Evolutionary conservation across 2,888 invertebrate genomes (phyloP).

Genomic region (Epinotia demarniana): DNA sequence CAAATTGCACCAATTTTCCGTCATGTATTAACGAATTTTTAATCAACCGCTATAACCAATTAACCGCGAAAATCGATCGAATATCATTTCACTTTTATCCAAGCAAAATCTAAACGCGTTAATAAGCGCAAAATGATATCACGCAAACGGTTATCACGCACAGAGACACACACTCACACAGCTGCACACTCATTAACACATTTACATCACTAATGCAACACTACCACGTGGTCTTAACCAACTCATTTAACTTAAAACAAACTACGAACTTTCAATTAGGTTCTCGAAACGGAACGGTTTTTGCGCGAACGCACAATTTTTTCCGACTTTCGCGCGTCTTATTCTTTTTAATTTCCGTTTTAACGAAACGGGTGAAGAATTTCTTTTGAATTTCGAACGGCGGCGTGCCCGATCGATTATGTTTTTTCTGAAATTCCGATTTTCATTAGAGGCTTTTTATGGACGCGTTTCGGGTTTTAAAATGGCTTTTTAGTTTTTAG

Average conservation of each 20-base stretch:
- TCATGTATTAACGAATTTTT: neutral
- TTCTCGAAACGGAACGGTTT: conserved; percentile 59
- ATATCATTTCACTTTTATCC: conserved; percentile 45
- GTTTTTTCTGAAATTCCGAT: conserved; percentile 50
- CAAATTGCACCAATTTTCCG: neutral
- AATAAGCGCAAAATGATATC: conserved; percentile 47
- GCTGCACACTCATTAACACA: conserved; percentile 78
- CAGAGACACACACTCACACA: conserved; percentile 68
- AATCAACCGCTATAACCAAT: conserved; percentile 8
- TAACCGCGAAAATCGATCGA: conserved; percentile 25
- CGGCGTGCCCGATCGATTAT: conserved; percentile 71
- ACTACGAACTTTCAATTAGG: conserved; percentile 67
- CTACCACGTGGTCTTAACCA: conserved; percentile 61
- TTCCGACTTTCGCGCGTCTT: conserved; percentile 55
- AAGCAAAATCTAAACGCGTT: conserved; percentile 38
- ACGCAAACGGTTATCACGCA: conserved; percentile 58
- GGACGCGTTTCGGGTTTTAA: conserved; percentile 51
- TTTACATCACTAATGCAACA: conserved; percentile 76
- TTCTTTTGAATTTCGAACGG: conserved; percentile 64
- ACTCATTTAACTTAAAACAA: conserved; percentile 54
- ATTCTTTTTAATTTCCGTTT: conserved; percentile 60
- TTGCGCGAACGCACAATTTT: conserved; percentile 59
- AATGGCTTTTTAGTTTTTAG: conserved; percentile 59
- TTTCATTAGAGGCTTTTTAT: conserved; percentile 55
- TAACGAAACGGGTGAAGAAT: conserved; percentile 74